Evolutionary conservation across 2,888 invertebrate genomes (phyloP).

Genomic region (Allygus modestus): DNA sequence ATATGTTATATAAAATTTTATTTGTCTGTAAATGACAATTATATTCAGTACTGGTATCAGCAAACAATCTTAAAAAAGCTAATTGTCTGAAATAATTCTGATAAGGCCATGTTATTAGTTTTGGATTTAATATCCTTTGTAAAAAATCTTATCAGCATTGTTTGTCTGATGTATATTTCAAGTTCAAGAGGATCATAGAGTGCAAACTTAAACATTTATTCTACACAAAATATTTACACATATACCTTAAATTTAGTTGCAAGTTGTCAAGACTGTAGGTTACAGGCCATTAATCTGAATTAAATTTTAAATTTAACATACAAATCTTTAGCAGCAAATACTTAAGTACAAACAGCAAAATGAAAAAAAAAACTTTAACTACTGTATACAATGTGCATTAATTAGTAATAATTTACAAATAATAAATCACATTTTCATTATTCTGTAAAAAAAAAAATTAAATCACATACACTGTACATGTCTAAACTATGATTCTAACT

Average conservation of each 20-base stretch:
- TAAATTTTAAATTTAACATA: background rate
- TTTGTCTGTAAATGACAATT: background rate
- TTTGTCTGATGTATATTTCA: background rate
- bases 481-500: background rate
- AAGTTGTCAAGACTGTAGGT: background rate
- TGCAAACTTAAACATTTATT: background rate
- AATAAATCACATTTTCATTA: slow-evolving; percentile 49
- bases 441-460: slow-evolving; percentile 2
- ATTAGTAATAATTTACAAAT: background rate
- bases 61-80: background rate
- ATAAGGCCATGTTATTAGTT: background rate
- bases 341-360: slow-evolving; percentile 49
- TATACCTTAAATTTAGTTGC: background rate
- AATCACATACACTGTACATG: slow-evolving; percentile 48
- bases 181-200: background rate
- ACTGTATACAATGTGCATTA: slow-evolving; percentile 16
- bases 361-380: slow-evolving; percentile 25
- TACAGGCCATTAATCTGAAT: background rate
- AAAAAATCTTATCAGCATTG: no score
- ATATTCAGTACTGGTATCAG: background rate
- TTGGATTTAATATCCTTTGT: background rate
- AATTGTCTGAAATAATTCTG: background rate
- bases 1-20: background rate
- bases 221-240: background rate
- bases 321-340: background rate